phyloP scores from a whole-genome alignment of 2,797 vertebrate species.

The Gorsachius magnificus region DNA sequence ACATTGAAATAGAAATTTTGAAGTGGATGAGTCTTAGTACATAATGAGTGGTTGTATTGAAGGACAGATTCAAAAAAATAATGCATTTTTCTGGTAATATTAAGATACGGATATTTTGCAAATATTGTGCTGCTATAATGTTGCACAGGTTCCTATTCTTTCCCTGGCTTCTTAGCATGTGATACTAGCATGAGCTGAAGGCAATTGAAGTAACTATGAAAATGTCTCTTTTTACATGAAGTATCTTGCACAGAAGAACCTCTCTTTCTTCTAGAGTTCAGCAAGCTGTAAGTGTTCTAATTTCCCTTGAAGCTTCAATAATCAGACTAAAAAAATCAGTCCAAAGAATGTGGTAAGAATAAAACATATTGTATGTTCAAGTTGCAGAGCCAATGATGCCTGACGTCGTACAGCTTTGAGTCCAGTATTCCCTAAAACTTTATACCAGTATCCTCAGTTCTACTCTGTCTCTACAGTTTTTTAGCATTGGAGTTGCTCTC shows the following conservation, averaged over 20 bases:
- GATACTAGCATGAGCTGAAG: not conserved
- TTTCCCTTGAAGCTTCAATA: not conserved
- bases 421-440: not conserved
- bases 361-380: not conserved
- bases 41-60: not conserved
- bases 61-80: not conserved
- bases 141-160: not conserved
- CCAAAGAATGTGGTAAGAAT: not conserved
- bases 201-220: not conserved
- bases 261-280: not conserved
- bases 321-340: not conserved
- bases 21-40: not conserved
- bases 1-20: not conserved
- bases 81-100: not conserved
- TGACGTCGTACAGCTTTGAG: not conserved
- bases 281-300: not conserved
- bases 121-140: not conserved
- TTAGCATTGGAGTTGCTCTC: not conserved
- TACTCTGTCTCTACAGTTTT: not conserved
- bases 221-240: not conserved
- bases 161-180: not conserved
- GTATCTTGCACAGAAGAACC: not conserved
- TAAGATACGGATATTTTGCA: not conserved
- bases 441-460: not conserved
- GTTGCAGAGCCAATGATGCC: not conserved